phyloP scores from a whole-genome alignment of 2,113 vertebrate genomes.

The Gambusia affinis region DNA sequence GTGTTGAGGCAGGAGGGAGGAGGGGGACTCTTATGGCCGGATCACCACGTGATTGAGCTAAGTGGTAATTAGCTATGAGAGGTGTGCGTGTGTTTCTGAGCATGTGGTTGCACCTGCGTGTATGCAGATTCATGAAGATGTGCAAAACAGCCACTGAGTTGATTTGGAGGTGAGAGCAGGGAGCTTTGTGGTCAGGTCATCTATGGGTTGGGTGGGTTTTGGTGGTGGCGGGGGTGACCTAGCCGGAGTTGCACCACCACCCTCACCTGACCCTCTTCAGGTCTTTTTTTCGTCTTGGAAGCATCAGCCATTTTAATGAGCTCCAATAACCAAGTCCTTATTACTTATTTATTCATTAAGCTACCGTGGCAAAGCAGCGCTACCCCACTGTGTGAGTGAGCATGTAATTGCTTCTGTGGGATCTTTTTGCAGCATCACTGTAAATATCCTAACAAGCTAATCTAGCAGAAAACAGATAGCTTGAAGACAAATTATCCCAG shows the following conservation, averaged over 20 bases:
- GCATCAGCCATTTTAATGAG: conserved; percentile 81
- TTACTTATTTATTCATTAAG: conserved; percentile 81
- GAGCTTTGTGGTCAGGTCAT: conserved; percentile 63
- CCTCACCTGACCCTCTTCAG: conserved; percentile 60
- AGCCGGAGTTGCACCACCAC: conserved; percentile 22
- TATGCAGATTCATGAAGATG: conserved; percentile 22
- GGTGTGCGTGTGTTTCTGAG: conserved; percentile 20
- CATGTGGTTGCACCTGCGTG: conserved; percentile 16
- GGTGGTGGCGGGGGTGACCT: conserved; percentile 1
- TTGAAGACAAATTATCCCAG: conserved; percentile 24
- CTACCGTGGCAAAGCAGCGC: conserved; percentile 53
- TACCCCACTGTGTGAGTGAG: conserved; percentile 56
- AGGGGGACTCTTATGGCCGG: conserved; percentile 52
- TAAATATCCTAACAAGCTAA: conserved; percentile 49
- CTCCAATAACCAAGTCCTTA: conserved; percentile 73
- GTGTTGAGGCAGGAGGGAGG: conserved; percentile 52
- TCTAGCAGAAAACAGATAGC: conserved; percentile 28
- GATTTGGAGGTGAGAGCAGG: conserved; percentile 66
- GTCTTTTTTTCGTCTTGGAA: conserved; percentile 72
- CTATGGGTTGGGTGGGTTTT: conserved; percentile 13
- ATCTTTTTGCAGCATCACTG: conserved; percentile 26
- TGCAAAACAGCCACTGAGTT: conserved; percentile 43
- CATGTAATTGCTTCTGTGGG: conserved; percentile 53
- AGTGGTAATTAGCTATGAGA: conserved; percentile 75
- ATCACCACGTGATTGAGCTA: conserved; percentile 75